These are phyloP conservation scores for Ctenicera cuprea DNA, from an alignment of 2,888 invertebrate genomes.

Conservation along the genomic window DNA sequence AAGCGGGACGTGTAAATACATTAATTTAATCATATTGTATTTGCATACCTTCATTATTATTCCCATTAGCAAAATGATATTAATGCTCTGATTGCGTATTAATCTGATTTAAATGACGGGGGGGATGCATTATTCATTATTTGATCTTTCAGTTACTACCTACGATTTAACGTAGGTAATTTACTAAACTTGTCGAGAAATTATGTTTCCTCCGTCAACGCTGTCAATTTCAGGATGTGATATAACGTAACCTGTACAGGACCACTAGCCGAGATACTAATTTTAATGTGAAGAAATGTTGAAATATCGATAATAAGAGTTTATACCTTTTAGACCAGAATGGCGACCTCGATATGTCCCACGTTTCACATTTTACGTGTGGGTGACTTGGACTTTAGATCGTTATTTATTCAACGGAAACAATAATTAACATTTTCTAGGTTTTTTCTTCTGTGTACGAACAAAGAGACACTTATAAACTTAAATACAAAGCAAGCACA, in stretches of 20 bases:
- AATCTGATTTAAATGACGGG: not conserved
- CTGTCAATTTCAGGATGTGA: not conserved
- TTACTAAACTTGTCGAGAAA: no score
- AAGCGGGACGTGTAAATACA: constrained; percentile 1
- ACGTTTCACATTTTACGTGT: constrained; percentile 13
- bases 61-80: constrained; percentile 15
- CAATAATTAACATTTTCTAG: no score
- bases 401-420: no score
- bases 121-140: constrained; percentile 10
- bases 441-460: no score
- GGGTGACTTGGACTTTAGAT: not conserved
- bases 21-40: constrained; percentile 26
- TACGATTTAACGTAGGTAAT: no score
- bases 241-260: not conserved
- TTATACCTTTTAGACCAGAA: not conserved
- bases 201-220: not conserved
- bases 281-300: constrained; percentile 1
- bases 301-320: not conserved
- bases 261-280: not conserved
- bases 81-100: constrained; percentile 18
- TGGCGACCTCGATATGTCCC: constrained; percentile 11
- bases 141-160: not conserved
- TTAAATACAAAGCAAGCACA: no score
- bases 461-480: no score
- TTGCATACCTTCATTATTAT: constrained; percentile 3